Base-by-base conservation (phyloP, 2,797 vertebrate genomes). In the Xiphorhynchus erythropygius region DNA sequence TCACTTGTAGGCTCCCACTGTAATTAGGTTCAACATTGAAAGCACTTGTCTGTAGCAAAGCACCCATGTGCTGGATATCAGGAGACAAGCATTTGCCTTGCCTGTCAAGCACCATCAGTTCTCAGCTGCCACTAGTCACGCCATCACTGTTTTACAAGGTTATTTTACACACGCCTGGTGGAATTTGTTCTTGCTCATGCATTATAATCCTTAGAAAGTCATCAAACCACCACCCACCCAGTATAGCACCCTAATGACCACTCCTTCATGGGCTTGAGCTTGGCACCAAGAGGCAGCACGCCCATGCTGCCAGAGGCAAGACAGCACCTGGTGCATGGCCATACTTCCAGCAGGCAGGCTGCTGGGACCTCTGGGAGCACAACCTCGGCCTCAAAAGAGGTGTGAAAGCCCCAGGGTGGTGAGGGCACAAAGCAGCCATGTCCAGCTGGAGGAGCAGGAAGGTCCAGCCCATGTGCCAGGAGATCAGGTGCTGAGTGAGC, bases 371-470 rank as follows among this genome's bases (percentile, higher is more conserved):
- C 64, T 16, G 18, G 69, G 79, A 59, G 16, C 9, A 7, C n/a
- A 37, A 12, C 39, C 62, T 33, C 39, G 32, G 19, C 2, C 41
- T 18, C 5, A 5, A 55, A 33, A 69, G 14, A 42, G 27, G 27
- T 13, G 39, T 11, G 59, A 52, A 25, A 44, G 71, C 13, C 37
- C 35, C 32, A 16, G 25, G 21, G 17, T 67, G 47, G 42, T 0
- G 0, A 33, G 59, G 46, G 39, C 73, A 74, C 41, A 28, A 4
- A 44, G 84, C 27, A 65, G 41, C 39, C 4, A 0, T 0, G 3
- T 11, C 49, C 63, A 41, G 55, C 16, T 9, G 1, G 50, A 73
- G 60, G 8, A 47, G 47, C 42, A 4, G 39, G 37, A 93, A 56
- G 46, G 24, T 21, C 65, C 64, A 68, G 67, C 27, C 63, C 0